Base-by-base conservation (phyloP, 2,113 vertebrate genomes). In the Suricata suricatta region DNA sequence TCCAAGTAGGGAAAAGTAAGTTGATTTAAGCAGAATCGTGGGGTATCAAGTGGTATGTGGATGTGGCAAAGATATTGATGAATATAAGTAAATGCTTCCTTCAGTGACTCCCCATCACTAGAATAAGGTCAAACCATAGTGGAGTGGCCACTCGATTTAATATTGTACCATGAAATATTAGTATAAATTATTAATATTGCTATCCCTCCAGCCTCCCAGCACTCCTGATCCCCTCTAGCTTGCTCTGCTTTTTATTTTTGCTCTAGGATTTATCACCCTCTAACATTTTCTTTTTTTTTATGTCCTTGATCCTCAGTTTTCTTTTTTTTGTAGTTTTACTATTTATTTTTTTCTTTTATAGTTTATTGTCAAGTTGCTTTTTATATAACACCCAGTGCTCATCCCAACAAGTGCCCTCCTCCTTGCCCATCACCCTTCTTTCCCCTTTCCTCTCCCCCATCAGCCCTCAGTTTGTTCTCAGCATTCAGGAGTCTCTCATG, bases 1-100 rank as follows among this genome's bases (percentile, higher is more conserved):
- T 60, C 17, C 54, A 19, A 90, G 64, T 57, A 69, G 64, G 35
- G 35, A 81, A 52, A 77, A 21, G 10, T 87, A 76, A 68, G 38
- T 85, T 50, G 29, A 35, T 94, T 84, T 57, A 88, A 97, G 81
- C 41, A 94, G 76, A 91, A 85, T 69, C 66, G 54, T 23, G 69
- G 88, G 57, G 23, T 71, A 15, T 88, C 57, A 54, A 7, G 74
- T 81, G 33, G n/a, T 84, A 44, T 89, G 60, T 54, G 29, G 66
- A 52, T 86, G 63, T 88, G 82, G 69, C 41, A 91, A 52, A 93
- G 14, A 76, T 95, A 33, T 8, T 90, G 77, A 90, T 80, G 44
- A 82, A 41, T 57, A 19, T 29, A 69, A 52, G 54, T 57, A 68
- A 86, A 81, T 27, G 35, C 68, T 35, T 86, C 64, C 38, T 64